Percentiles rank a stretch among this genome's conserved stretches.
phyloP scores from a whole-genome alignment of 2,797 vertebrate genomes.

The Neosalanx taihuensis region DNA sequence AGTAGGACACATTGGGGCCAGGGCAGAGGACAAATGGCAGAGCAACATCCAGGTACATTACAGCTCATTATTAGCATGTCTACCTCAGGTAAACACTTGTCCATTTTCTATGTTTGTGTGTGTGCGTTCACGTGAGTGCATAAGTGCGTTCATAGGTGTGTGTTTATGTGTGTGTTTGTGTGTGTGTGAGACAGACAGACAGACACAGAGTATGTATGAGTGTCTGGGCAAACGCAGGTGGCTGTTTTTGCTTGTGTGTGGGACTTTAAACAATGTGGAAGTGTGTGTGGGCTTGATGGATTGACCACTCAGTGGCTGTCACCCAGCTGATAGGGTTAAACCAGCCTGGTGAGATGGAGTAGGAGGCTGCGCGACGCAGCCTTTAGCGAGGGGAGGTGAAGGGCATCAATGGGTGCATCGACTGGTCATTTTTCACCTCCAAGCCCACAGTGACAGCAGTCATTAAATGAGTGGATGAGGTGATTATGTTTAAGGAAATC shows the following conservation, averaged over 20 bases:
- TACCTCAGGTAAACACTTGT: constrained; percentile 28
- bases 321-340: constrained; percentile 63
- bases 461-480: constrained; percentile 69
- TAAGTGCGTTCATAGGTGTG: constrained; percentile 1
- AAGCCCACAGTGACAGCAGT: constrained; percentile 64
- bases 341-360: constrained; percentile 65
- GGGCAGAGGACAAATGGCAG: constrained; percentile 59
- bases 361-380: constrained; percentile 57
- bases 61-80: constrained; percentile 30
- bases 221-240: constrained; percentile 12
- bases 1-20: constrained; percentile 55
- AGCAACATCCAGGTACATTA: constrained; percentile 47
- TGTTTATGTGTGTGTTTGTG: not conserved
- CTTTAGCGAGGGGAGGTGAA: constrained; percentile 70
- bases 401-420: constrained; percentile 65
- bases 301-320: constrained; percentile 59
- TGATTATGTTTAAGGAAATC: constrained; percentile 76
- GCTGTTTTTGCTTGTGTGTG: constrained; percentile 6
- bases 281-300: constrained; percentile 57
- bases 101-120: constrained; percentile 29
- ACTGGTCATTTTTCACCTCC: constrained; percentile 68
- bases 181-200: not conserved
- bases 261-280: constrained; percentile 37
- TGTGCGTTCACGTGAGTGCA: not conserved
- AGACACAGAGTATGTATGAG: not conserved